Evolutionary conservation across 2,888 invertebrate genomes (phyloP), one percentile per base, ranked within the genome.

Genomic region (Halocaridina rubra): DNA sequence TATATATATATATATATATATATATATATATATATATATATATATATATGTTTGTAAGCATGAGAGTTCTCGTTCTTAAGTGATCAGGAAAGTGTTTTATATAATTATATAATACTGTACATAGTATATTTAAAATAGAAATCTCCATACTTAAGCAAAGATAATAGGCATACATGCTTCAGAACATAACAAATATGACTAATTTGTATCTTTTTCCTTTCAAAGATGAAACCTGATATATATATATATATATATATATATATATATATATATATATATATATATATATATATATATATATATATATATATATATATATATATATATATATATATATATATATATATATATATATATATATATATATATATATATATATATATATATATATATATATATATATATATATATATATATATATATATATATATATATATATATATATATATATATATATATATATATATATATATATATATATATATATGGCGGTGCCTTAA

Each of bases 371-470:
- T 72, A 72, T 72, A 32, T 72, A 72, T 72, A 72, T 72, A 72
- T 72, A 72, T 72, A 72, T 72, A 72, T 72, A 72, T 72, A 32
- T 72, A 72, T 72, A 72, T 72, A 72, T 72, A 72, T 74, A 74
- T 74, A 74, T 74, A 74, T 32, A 46, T 22, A 16, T 46, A 75
- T 75, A 46, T 75, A 75, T 75, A 46, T 39, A 75, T 75, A 75
- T 75, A 75, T 75, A 53, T 75, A 75, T 75, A 75, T 75, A 75
- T 75, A 75, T 75, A 75, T 75, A 75, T 75, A 75, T 57, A 75
- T 75, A 75, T 75, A 75, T 75, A 75, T 75, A 75, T 75, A 53
- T 75, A 75, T 57, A 75, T 57, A 75, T 57, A 57, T 57, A 75
- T 57, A 57, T 57, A 75, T 67, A 32, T 67, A 32, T 67, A 32